phyloP scores from a whole-genome alignment of 2,888 invertebrate genomes.

The Pristionchus entomophagus region DNA sequence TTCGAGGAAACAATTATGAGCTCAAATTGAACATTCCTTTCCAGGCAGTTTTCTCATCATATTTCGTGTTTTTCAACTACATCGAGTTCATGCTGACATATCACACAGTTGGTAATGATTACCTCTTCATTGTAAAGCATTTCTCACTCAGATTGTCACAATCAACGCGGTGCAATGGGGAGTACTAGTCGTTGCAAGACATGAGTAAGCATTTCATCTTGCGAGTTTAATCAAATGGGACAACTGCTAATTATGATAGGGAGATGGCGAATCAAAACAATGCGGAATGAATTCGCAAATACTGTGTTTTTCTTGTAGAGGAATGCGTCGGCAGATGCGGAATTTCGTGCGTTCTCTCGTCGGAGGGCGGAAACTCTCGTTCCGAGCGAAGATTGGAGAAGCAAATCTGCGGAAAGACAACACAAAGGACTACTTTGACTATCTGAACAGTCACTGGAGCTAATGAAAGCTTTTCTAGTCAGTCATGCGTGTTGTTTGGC shows the following conservation, averaged over 20 bases:
- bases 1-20: neutral
- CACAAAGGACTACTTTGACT: slow-evolving; percentile 26
- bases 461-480: neutral
- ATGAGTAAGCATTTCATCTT: too few species aligned
- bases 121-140: neutral
- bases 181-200: neutral
- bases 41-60: neutral
- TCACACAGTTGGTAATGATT: neutral
- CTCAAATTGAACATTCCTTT: neutral
- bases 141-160: neutral
- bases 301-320: neutral
- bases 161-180: slow-evolving; percentile 32
- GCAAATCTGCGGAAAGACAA: slow-evolving; percentile 7
- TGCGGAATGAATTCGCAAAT: neutral
- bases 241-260: too few species aligned
- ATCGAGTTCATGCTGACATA: neutral
- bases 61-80: neutral
- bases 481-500: neutral
- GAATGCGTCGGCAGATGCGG: neutral
- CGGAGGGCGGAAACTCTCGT: neutral
- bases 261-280: too few species aligned
- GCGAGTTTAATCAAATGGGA: too few species aligned
- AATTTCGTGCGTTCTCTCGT: neutral
- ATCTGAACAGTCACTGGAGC: neutral
- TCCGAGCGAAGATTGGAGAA: neutral